Percentiles rank a stretch among this genome's conserved stretches.
Evolutionary conservation across 2,888 invertebrate genomes (phyloP).

Genomic region (Calliphora vomitoria): DNA sequence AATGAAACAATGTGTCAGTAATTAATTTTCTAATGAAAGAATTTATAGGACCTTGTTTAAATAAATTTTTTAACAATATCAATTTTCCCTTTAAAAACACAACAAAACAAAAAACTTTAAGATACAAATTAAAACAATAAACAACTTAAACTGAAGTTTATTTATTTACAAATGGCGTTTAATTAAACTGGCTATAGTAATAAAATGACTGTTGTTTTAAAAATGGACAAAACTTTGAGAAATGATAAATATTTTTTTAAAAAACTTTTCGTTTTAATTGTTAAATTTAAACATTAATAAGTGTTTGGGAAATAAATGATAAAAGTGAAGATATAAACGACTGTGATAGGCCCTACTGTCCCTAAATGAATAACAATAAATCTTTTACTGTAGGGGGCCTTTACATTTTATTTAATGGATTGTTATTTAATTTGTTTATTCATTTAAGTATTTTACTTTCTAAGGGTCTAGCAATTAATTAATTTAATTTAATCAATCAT

Average conservation of each 20-base stretch:
- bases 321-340: too few relatives aligned
- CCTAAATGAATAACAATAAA: too few relatives aligned
- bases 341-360: too few relatives aligned
- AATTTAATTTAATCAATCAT: slow-evolving; percentile 26
- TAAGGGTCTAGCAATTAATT: slow-evolving; percentile 1
- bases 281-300: too few relatives aligned
- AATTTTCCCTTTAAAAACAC: neutral
- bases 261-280: too few relatives aligned
- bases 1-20: slow-evolving; percentile 15
- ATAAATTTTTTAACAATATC: neutral
- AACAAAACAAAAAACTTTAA: neutral
- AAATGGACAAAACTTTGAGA: too few relatives aligned
- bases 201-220: neutral
- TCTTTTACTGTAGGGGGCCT: too few relatives aligned
- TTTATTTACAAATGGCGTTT: neutral
- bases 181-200: neutral
- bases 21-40: slow-evolving; percentile 27
- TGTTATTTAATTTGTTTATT: too few relatives aligned
- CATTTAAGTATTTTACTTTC: neutral
- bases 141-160: neutral
- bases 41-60: slow-evolving; percentile 29
- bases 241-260: too few relatives aligned
- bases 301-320: too few relatives aligned
- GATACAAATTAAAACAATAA: neutral
- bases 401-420: too few relatives aligned